Evolutionary conservation across 2,888 invertebrate species (phyloP).

Genomic region (Lasius fuliginosus): DNA sequence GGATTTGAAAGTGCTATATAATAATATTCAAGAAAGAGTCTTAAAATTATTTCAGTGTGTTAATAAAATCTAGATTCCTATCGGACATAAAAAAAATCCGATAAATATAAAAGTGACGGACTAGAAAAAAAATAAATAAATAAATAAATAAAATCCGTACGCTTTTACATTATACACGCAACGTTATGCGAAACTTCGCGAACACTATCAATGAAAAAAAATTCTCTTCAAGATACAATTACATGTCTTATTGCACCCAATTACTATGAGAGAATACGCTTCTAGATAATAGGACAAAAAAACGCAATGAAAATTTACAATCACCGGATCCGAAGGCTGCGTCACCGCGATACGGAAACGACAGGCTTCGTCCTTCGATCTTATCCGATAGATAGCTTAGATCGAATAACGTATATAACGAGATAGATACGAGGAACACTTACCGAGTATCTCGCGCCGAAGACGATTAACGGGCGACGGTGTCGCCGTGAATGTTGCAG

Average conservation of each 20-base stretch:
- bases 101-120: background rate
- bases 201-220: background rate
- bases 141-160: background rate
- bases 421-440: constrained; percentile 43
- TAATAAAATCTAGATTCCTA: background rate
- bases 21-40: background rate
- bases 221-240: background rate
- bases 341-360: background rate
- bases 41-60: background rate
- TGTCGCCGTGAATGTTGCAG: constrained; percentile 65
- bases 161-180: constrained; percentile 5
- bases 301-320: background rate
- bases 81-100: background rate
- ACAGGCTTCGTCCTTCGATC: background rate
- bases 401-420: background rate
- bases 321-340: background rate
- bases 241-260: background rate
- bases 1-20: background rate
- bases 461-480: constrained; percentile 62
- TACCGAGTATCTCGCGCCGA: constrained; percentile 58
- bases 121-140: background rate
- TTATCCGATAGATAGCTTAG: background rate
- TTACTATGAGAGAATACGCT: background rate
- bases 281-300: background rate
- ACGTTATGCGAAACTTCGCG: background rate